A percentile compares a stretch with the other conserved stretches of the same genome.
phyloP scores from a whole-genome alignment of 2,797 vertebrate genomes.

The Anguilla anguilla region DNA sequence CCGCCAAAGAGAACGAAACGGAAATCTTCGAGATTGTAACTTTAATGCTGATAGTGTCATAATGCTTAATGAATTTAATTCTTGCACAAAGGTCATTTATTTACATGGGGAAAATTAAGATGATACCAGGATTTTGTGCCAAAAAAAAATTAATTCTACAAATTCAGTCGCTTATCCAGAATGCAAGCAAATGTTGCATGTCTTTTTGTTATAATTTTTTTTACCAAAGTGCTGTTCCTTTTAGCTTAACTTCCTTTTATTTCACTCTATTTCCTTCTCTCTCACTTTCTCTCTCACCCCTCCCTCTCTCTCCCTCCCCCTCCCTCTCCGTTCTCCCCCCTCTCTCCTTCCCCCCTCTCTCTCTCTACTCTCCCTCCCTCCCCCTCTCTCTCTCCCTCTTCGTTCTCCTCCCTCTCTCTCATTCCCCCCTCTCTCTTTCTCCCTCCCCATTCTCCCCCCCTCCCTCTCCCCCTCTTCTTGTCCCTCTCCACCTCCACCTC shows the following conservation, averaged over 20 bases:
- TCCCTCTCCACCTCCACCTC: not conserved
- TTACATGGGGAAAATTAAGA: not conserved
- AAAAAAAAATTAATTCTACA: not conserved
- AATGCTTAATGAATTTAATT: not conserved
- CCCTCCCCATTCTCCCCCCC: too few species aligned
- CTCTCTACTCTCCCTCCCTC: accelerated
- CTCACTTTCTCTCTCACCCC: not conserved
- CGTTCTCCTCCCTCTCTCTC: too few species aligned
- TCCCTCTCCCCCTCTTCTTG: not conserved
- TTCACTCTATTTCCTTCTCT: not conserved
- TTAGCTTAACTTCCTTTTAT: not conserved
- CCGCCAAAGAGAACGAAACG: too few species aligned
- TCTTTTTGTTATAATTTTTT: not conserved
- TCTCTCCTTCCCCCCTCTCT: too few species aligned
- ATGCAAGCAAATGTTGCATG: not conserved
- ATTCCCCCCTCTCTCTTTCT: not conserved
- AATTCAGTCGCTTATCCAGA: too few species aligned
- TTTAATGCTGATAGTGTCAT: not conserved
- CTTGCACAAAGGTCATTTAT: not conserved
- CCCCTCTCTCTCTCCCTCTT: too few species aligned
- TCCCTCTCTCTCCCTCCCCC: too few species aligned
- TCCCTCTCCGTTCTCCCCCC: too few species aligned
- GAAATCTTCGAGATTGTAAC: too few species aligned
- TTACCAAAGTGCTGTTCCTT: not conserved
- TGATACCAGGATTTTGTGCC: not conserved